Evolutionary conservation across 2,113 vertebrate species (phyloP).

Genomic region (Trogon melanurus): DNA sequence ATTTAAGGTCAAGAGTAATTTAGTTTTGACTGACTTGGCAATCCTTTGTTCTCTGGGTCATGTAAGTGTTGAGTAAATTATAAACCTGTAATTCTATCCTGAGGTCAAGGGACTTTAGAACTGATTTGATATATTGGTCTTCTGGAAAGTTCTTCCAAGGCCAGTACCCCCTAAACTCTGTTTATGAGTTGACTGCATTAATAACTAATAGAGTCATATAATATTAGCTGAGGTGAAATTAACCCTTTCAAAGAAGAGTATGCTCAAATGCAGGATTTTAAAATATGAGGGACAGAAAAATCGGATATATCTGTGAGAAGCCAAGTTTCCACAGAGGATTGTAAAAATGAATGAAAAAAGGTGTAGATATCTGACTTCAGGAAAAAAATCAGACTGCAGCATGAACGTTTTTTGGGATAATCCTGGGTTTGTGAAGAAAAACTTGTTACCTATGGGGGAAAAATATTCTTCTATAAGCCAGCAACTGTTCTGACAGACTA

Average conservation of each 20-base stretch:
- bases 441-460: background rate
- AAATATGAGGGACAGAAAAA: background rate
- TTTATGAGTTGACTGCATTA: conserved; percentile 56
- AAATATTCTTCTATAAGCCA: background rate
- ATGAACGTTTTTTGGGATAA: background rate
- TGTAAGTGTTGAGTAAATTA: conserved; percentile 65
- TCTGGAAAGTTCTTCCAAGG: conserved; percentile 57
- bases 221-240: conserved; percentile 8
- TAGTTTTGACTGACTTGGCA: conserved; percentile 47
- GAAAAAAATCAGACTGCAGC: background rate
- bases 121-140: conserved; percentile 58
- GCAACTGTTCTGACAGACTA: background rate
- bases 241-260: background rate
- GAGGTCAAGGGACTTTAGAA: conserved; percentile 57
- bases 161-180: conserved; percentile 18
- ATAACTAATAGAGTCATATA: conserved; percentile 47
- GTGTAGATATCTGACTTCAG: background rate
- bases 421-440: background rate
- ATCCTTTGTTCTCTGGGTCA: conserved; percentile 64
- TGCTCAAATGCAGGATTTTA: background rate
- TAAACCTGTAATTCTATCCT: conserved; percentile 64
- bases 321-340: background rate
- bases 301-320: background rate
- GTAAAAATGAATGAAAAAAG: background rate
- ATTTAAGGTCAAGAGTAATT: conserved; percentile 59